phyloP scores from a whole-genome alignment of 2,888 invertebrate genomes.

The Brachynemurus nebulosus region DNA sequence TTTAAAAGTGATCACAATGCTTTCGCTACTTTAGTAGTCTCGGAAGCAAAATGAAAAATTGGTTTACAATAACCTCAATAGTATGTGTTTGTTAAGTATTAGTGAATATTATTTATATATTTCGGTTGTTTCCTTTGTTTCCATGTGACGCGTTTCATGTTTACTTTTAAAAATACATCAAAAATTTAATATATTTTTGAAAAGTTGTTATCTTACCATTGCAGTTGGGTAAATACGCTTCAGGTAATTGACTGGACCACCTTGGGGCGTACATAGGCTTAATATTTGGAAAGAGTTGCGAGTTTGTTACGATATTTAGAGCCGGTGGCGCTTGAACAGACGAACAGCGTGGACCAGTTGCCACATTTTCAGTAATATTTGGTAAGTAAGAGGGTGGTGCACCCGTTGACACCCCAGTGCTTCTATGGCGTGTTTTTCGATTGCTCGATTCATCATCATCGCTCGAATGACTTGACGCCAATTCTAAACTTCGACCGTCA shows the following conservation, averaged over 20 bases:
- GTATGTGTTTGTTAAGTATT: not conserved
- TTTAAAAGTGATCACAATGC: too few relatives aligned
- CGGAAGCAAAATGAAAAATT: too few relatives aligned
- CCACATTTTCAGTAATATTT: constrained; percentile 41
- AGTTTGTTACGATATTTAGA: constrained; percentile 47
- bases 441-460: constrained; percentile 65
- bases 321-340: constrained; percentile 43
- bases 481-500: constrained; percentile 69
- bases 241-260: constrained; percentile 55
- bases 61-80: not conserved
- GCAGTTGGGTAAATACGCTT: constrained; percentile 42
- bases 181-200: too few relatives aligned
- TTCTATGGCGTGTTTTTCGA: constrained; percentile 27
- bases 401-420: constrained; percentile 3
- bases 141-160: not conserved
- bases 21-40: too few relatives aligned
- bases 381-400: constrained; percentile 36
- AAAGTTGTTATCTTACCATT: constrained; percentile 26
- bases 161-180: not conserved
- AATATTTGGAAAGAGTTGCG: constrained; percentile 53
- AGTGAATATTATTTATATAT: not conserved
- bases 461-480: constrained; percentile 91
- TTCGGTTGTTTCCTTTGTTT: too few relatives aligned
- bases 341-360: constrained; percentile 24
- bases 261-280: constrained; percentile 46